These are phyloP conservation scores for Amblyopsis hoosieri DNA, from an alignment of 2,797 vertebrate species.

Conservation along the genomic window DNA sequence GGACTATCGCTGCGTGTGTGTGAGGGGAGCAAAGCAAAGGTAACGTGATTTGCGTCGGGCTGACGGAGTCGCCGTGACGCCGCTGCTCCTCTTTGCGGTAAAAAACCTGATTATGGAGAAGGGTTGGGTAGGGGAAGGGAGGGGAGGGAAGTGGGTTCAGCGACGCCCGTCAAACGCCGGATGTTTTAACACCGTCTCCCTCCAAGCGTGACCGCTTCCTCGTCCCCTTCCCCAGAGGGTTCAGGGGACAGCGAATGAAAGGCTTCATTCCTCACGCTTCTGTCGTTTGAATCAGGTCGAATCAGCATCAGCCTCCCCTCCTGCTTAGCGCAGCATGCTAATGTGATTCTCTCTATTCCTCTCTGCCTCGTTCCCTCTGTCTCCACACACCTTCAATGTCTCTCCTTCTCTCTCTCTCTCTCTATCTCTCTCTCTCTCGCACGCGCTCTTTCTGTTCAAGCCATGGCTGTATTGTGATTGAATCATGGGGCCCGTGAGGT, in stretches of 20 bases:
- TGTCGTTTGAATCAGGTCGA: slow-evolving; percentile 76
- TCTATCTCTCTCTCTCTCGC: slow-evolving; percentile 33
- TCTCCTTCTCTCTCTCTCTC: slow-evolving; percentile 55
- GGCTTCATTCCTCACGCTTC: slow-evolving; percentile 78
- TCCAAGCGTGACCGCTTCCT: slow-evolving; percentile 71
- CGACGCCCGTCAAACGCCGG: slow-evolving; percentile 32
- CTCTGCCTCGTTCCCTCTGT: slow-evolving; percentile 57
- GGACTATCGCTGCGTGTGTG: slow-evolving; percentile 60
- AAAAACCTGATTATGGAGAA: slow-evolving; percentile 56
- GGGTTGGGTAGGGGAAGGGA: slow-evolving; percentile 37
- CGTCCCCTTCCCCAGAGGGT: slow-evolving; percentile 54
- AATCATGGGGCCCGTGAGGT: too few species aligned
- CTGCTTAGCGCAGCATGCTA: slow-evolving; percentile 26
- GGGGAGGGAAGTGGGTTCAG: not conserved
- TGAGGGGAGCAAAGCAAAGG: slow-evolving; percentile 59
- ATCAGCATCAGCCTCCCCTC: slow-evolving; percentile 73
- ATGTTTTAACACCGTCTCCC: slow-evolving; percentile 71
- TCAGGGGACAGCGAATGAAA: slow-evolving; percentile 64
- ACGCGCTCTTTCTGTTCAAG: slow-evolving; percentile 55
- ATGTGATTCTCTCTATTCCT: slow-evolving; percentile 31
- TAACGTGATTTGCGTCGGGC: slow-evolving; percentile 71
- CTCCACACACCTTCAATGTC: slow-evolving; percentile 69
- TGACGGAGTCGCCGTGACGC: slow-evolving; percentile 20
- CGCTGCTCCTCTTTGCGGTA: slow-evolving; percentile 20
- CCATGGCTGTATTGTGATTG: too few species aligned